Conservation (phyloP, 1,140 invertebrate species). For the Drosophila subpulchrella region DNA sequence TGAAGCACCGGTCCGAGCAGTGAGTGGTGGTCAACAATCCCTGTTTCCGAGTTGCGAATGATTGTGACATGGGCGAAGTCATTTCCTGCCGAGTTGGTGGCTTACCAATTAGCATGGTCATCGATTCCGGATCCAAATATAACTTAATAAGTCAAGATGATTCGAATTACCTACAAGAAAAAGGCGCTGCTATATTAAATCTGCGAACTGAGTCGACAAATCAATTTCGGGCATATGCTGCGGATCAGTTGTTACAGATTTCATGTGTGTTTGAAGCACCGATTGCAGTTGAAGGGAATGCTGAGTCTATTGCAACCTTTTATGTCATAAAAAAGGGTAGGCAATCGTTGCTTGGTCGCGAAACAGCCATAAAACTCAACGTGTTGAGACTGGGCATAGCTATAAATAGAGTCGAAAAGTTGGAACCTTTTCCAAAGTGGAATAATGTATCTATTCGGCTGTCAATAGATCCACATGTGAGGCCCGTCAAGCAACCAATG, state of each 20-base stretch:
- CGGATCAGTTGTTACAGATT: not conserved
- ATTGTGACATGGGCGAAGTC: constrained; percentile 8
- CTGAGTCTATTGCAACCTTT: not conserved
- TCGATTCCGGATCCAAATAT: constrained; percentile 15
- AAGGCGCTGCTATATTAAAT: constrained; percentile 3
- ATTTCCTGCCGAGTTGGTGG: constrained; percentile 20
- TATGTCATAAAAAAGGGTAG: constrained; percentile 3
- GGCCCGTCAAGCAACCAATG: too few species aligned
- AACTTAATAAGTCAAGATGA: constrained; percentile 12
- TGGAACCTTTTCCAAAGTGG: constrained; percentile 4
- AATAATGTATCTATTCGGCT: too few species aligned
- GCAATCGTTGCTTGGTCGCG: constrained; percentile 3
- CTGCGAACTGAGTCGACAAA: not conserved
- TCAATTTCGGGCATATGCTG: constrained; percentile 13
- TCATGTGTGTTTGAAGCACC: too few species aligned
- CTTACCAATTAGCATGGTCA: constrained; percentile 13
- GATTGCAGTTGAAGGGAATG: too few species aligned
- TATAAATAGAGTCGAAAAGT: constrained; percentile 2
- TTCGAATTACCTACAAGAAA: constrained; percentile 5
- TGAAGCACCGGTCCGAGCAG: not conserved
- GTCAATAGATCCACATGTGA: too few species aligned
- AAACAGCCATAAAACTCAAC: not conserved
- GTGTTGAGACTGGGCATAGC: too few species aligned
- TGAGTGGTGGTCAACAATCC: not conserved
- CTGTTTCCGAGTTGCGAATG: too few species aligned